phyloP scores from a whole-genome alignment of 2,797 vertebrate genomes.

The Clamator glandarius region DNA sequence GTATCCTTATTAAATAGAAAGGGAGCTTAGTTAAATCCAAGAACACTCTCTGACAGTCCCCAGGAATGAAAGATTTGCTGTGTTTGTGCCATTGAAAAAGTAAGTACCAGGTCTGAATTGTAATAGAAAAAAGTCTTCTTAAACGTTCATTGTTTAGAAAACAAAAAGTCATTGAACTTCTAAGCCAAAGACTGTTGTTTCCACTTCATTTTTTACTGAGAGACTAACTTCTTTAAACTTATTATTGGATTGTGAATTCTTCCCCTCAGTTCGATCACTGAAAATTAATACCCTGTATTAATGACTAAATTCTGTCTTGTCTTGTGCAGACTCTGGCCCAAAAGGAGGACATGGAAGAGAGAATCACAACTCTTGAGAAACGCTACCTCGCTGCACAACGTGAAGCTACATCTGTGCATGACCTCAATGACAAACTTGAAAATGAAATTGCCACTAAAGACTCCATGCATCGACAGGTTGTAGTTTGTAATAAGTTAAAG shows the following conservation, averaged over 20 bases:
- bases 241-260: neutral
- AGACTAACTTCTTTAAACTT: neutral
- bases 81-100: neutral
- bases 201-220: neutral
- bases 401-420: slow-evolving; percentile 96
- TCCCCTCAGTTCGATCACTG: neutral
- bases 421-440: slow-evolving; percentile 98
- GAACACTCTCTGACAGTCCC: neutral
- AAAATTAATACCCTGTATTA: neutral
- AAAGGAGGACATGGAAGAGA: slow-evolving; percentile 98
- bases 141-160: accelerated
- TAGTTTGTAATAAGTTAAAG: neutral
- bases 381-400: slow-evolving; percentile 97
- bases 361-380: slow-evolving; percentile 97
- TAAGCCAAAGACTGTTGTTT: neutral
- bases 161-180: neutral
- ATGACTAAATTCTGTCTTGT: neutral
- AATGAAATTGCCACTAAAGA: slow-evolving; percentile 98
- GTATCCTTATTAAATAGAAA: neutral
- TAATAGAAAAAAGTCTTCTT: neutral
- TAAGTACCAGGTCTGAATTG: neutral
- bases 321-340: slow-evolving; percentile 89
- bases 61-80: neutral
- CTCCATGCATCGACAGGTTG: slow-evolving; percentile 91
- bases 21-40: neutral